These are phyloP conservation scores for Siniperca undulata DNA, from an alignment of 2,797 vertebrate genomes.

Conservation along the genomic window DNA sequence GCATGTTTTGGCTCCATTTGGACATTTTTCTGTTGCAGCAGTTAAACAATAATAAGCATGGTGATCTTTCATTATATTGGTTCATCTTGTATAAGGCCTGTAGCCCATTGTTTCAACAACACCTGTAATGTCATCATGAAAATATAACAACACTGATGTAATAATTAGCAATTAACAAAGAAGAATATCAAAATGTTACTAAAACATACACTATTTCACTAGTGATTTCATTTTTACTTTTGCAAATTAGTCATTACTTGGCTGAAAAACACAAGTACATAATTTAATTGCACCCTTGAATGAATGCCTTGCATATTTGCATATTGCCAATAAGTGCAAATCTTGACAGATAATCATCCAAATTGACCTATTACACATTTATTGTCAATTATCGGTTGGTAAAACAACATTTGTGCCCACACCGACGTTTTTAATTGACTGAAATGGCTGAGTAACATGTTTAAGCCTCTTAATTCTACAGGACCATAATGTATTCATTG, in stretches of 20 bases:
- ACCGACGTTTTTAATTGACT: neutral
- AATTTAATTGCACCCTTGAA: neutral
- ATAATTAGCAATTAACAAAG: neutral
- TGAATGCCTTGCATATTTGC: neutral
- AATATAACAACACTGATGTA: slow-evolving; percentile 2
- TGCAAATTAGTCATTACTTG: neutral
- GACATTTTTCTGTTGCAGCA: neutral
- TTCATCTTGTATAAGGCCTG: neutral
- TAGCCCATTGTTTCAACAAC: neutral
- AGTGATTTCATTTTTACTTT: neutral
- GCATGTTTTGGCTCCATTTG: neutral
- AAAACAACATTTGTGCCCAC: neutral
- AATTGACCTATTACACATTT: neutral
- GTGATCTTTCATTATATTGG: neutral
- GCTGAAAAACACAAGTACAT: neutral
- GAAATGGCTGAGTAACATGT: neutral
- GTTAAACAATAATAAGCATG: neutral
- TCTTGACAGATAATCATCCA: neutral
- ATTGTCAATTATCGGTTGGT: neutral
- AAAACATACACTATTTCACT: neutral
- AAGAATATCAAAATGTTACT: slow-evolving; percentile 1
- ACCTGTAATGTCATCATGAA: slow-evolving; percentile 1
- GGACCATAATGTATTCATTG: neutral
- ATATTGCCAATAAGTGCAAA: neutral
- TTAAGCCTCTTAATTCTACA: neutral